Percentiles rank a stretch among this genome's conserved stretches.
Conservation (phyloP, 2,888 invertebrate species). For the Meliscaeva auricollis region DNA sequence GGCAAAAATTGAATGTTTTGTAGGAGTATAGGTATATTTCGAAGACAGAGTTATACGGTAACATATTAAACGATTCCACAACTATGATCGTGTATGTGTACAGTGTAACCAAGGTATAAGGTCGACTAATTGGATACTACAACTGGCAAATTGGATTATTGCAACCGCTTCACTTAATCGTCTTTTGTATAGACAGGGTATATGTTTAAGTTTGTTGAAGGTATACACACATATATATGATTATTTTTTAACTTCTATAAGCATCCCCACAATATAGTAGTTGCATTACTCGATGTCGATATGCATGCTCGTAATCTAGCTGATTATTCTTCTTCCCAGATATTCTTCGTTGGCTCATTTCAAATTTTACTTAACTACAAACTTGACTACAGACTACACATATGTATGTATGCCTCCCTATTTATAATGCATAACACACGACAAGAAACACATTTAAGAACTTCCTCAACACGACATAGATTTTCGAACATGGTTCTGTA, state of each 20-base stretch:
- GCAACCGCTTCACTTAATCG: conserved; percentile 67
- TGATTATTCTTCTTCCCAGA: neutral
- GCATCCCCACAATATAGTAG: neutral
- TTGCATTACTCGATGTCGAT: neutral
- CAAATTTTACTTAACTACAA: conserved; percentile 11
- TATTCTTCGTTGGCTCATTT: neutral
- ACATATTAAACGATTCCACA: conserved; percentile 60
- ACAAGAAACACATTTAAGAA: conserved; percentile 27
- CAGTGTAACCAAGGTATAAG: conserved; percentile 77
- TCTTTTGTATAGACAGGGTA: conserved; percentile 55
- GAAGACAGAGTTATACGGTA: neutral
- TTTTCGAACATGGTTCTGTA: conserved; percentile 38
- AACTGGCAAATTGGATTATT: conserved; percentile 78
- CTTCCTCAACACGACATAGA: conserved; percentile 59
- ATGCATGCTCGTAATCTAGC: neutral
- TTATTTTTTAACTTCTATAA: neutral
- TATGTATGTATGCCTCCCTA: neutral
- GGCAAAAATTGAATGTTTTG: neutral
- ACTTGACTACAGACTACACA: too few relatives aligned
- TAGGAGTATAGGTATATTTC: neutral
- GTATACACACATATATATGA: neutral
- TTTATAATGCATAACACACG: conserved; percentile 34
- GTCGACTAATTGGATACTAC: conserved; percentile 77
- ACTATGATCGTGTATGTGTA: conserved; percentile 26
- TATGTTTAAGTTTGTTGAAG: neutral